Conservation (phyloP, 35 echinoderm and acorn worm genomes). For the Eucidaris tribuloides region DNA sequence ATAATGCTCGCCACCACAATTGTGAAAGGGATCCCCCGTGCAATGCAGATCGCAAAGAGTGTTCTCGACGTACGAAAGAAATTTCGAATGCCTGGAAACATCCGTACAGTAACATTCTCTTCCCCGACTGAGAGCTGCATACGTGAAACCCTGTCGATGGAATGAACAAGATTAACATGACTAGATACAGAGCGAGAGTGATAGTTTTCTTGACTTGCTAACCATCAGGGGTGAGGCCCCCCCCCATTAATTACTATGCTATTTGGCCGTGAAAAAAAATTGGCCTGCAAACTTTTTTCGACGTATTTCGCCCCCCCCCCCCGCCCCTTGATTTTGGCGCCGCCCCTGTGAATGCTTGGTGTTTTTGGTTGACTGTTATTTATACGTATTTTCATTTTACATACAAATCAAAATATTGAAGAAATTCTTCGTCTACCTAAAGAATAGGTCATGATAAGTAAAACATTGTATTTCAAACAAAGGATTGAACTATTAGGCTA, state of each 20-base stretch:
- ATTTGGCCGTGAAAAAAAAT: not conserved
- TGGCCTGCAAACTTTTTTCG: not conserved
- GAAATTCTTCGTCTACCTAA: no score
- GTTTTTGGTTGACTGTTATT: no score
- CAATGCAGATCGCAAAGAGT: slow-evolving; percentile 56
- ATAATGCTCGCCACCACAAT: slow-evolving; percentile 47
- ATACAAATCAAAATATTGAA: no score
- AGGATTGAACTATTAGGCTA: no score
- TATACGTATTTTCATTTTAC: no score
- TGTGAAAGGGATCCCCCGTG: slow-evolving; percentile 31
- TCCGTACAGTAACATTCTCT: slow-evolving; percentile 55
- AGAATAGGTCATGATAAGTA: no score
- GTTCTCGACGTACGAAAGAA: slow-evolving; percentile 47
- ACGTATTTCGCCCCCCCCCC: no score
- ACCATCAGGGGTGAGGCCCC: not conserved
- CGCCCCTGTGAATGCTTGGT: no score
- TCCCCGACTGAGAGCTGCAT: slow-evolving; percentile 56
- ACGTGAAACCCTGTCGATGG: slow-evolving; percentile 39
- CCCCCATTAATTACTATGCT: not conserved
- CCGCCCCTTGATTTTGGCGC: no score
- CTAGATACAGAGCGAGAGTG: not conserved
- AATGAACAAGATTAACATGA: not conserved
- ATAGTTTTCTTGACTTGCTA: not conserved
- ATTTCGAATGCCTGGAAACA: slow-evolving; percentile 9
- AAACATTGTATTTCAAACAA: no score